Percentiles rank a stretch among this genome's conserved stretches.
phyloP scores from a whole-genome alignment of 1,140 invertebrate species.

The Drosophila bocqueti region DNA sequence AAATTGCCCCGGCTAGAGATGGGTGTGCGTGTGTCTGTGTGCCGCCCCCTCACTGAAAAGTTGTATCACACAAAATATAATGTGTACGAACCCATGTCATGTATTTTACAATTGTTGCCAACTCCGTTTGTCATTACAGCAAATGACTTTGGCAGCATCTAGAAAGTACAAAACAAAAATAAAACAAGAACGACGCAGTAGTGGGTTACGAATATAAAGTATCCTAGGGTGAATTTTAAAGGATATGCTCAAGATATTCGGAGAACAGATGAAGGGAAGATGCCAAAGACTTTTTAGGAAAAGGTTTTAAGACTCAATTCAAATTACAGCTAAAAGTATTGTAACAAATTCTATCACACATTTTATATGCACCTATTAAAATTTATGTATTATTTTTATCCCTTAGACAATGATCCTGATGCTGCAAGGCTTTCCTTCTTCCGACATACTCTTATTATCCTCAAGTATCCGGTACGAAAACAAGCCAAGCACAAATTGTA shows the following conservation, averaged over 20 bases:
- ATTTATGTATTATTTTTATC: neutral
- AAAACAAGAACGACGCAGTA: neutral
- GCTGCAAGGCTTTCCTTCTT: neutral
- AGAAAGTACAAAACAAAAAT: slow-evolving; percentile 11
- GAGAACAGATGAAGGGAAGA: too few species aligned
- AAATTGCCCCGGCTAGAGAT: slow-evolving; percentile 51
- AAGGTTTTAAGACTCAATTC: neutral
- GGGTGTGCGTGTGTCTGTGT: slow-evolving; percentile 5
- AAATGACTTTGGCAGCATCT: slow-evolving; percentile 61
- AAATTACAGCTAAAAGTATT: neutral
- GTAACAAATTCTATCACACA: too few species aligned
- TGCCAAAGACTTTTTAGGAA: neutral
- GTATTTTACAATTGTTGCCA: slow-evolving; percentile 75
- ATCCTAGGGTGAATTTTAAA: neutral
- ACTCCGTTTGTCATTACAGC: slow-evolving; percentile 70
- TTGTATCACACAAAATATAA: slow-evolving; percentile 66
- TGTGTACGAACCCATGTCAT: slow-evolving; percentile 65
- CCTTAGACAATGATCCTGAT: neutral
- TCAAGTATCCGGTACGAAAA: neutral
- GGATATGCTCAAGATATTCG: neutral
- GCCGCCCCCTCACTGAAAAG: slow-evolving; percentile 30
- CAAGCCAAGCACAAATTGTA: slow-evolving; percentile 1
- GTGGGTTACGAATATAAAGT: neutral
- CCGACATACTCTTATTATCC: neutral
- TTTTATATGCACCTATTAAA: neutral